phyloP scores from a whole-genome alignment of 2,797 vertebrate genomes.

The Pseudotriccus pelzelni region DNA sequence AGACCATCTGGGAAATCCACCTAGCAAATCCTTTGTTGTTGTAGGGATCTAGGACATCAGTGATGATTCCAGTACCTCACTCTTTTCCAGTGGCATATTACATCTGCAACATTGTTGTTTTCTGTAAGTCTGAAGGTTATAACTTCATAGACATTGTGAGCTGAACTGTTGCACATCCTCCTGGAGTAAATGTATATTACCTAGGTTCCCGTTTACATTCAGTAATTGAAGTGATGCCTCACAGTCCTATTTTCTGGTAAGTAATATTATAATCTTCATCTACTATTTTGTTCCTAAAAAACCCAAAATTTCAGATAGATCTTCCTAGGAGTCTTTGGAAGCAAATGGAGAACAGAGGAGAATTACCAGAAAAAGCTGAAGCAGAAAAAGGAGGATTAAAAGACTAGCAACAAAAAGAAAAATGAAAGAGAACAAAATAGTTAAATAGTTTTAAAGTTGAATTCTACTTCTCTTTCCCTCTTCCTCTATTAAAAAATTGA shows the following conservation, averaged over 20 bases:
- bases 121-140: background rate
- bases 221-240: background rate
- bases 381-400: background rate
- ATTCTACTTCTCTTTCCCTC: background rate
- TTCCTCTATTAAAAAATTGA: background rate
- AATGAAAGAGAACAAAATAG: background rate
- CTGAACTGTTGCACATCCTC: background rate
- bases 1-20: slow-evolving; percentile 51
- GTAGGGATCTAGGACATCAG: slow-evolving; percentile 2
- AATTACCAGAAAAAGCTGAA: background rate
- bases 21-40: slow-evolving; percentile 31
- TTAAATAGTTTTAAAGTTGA: background rate
- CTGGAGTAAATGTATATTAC: background rate
- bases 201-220: background rate
- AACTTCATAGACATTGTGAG: background rate
- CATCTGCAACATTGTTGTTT: background rate
- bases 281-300: background rate
- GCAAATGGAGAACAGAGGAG: background rate
- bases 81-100: background rate
- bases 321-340: background rate
- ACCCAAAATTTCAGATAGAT: background rate
- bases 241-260: background rate
- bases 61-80: background rate
- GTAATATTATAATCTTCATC: background rate
- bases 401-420: background rate